Conservation (phyloP, 30 jellyfish, hydroid and myxozoan species). For the Mastigias papua region DNA sequence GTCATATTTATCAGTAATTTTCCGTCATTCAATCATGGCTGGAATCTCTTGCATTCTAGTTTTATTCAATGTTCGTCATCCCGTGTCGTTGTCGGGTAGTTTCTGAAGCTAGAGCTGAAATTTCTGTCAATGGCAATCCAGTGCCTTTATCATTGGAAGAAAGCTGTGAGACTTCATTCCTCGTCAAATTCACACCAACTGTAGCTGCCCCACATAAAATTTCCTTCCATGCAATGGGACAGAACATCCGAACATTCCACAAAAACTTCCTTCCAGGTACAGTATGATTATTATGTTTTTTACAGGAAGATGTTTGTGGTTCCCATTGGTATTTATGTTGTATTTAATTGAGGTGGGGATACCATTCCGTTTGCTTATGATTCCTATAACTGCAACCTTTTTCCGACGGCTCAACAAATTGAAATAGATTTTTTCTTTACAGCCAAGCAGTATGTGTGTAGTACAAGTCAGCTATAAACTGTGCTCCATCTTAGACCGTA, state of each 20-base stretch:
- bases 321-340: too few relatives aligned
- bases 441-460: too few relatives aligned
- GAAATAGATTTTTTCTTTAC: too few relatives aligned
- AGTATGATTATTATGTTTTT: neutral
- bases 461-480: too few relatives aligned
- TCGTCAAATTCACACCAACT: conserved; percentile 70
- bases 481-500: too few relatives aligned
- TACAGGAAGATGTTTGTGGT: too few relatives aligned
- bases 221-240: conserved; percentile 32
- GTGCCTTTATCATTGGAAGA: conserved; percentile 59
- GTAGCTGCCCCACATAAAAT: conserved; percentile 48
- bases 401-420: too few relatives aligned
- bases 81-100: conserved; percentile 26
- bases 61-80: conserved; percentile 38
- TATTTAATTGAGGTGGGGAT: too few relatives aligned
- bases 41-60: conserved; percentile 30
- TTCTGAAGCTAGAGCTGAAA: conserved; percentile 31
- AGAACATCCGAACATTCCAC: conserved; percentile 15
- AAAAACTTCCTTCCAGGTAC: conserved; percentile 60
- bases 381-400: too few relatives aligned
- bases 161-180: neutral
- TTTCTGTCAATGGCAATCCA: conserved; percentile 7
- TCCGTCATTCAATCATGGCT: neutral
- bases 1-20: neutral
- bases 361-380: too few relatives aligned